Conservation (phyloP, 2,113 vertebrate species). For the Donacobius atricapilla region DNA sequence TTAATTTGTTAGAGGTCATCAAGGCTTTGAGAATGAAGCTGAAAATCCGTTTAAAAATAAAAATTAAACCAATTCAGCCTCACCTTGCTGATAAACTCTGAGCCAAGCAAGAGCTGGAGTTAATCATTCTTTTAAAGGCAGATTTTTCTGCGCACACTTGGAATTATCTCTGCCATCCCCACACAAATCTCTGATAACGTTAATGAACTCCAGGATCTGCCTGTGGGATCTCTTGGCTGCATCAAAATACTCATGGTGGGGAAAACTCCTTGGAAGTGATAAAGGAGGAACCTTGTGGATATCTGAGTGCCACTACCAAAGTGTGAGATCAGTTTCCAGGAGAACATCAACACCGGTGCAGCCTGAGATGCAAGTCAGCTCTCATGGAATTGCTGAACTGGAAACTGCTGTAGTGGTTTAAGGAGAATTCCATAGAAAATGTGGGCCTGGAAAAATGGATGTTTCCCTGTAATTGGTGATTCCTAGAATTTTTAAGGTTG, state of each 20-base stretch:
- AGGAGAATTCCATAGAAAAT: neutral
- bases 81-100: neutral
- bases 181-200: neutral
- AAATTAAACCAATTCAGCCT: neutral
- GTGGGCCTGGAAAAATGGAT: accelerated
- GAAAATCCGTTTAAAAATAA: neutral
- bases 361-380: neutral
- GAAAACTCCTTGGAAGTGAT: neutral
- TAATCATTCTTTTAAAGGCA: neutral
- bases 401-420: neutral
- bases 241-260: accelerated
- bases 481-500: neutral
- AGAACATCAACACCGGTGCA: neutral
- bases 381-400: neutral
- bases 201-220: neutral
- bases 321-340: neutral
- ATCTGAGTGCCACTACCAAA: neutral
- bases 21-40: neutral
- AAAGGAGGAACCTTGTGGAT: neutral
- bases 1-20: neutral
- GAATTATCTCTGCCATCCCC: constrained; percentile 1
- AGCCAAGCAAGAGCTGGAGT: neutral
- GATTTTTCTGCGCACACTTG: neutral
- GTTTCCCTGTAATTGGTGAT: neutral
- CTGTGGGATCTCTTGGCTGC: neutral